Evolutionary conservation across 2,797 vertebrate species (phyloP).

Genomic region (Cichlasoma orientale): DNA sequence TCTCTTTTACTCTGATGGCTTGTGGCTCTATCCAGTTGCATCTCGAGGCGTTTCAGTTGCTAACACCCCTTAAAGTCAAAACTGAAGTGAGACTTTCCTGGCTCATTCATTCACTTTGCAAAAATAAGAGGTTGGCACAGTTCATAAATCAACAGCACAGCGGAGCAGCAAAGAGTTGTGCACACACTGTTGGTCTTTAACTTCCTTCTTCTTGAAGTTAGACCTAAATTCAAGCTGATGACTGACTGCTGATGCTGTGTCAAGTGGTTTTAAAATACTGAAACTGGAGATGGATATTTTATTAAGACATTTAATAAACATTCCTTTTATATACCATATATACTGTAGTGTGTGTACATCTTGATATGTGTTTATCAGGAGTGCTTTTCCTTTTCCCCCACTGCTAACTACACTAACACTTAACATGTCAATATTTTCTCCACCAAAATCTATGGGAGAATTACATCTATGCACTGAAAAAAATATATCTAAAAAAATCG

Average conservation of each 20-base stretch:
- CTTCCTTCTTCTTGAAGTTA: constrained; percentile 2
- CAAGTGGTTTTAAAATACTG: constrained; percentile 48
- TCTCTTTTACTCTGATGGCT: background rate
- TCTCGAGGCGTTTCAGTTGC: background rate
- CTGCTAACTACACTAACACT: constrained; percentile 76
- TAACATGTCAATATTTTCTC: constrained; percentile 69
- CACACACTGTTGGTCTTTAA: constrained; percentile 12
- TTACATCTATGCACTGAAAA: constrained; percentile 77
- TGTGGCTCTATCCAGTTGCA: background rate
- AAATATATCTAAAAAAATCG: constrained; percentile 79
- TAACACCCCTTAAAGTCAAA: background rate
- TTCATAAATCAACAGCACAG: constrained; percentile 14
- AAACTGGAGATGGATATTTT: constrained; percentile 26
- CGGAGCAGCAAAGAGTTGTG: constrained; percentile 8
- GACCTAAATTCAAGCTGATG: constrained; percentile 21
- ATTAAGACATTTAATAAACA: constrained; percentile 67
- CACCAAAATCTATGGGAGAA: constrained; percentile 75
- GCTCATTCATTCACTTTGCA: background rate
- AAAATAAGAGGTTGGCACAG: constrained; percentile 51
- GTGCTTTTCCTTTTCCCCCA: constrained; percentile 63
- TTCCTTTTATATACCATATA: constrained; percentile 25
- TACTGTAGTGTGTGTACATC: constrained; percentile 37
- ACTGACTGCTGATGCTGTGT: constrained; percentile 16
- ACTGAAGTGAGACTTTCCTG: background rate
- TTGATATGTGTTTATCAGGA: constrained; percentile 58